phyloP scores from a whole-genome alignment of 2,888 invertebrate species.

The Andrena trimmerana region DNA sequence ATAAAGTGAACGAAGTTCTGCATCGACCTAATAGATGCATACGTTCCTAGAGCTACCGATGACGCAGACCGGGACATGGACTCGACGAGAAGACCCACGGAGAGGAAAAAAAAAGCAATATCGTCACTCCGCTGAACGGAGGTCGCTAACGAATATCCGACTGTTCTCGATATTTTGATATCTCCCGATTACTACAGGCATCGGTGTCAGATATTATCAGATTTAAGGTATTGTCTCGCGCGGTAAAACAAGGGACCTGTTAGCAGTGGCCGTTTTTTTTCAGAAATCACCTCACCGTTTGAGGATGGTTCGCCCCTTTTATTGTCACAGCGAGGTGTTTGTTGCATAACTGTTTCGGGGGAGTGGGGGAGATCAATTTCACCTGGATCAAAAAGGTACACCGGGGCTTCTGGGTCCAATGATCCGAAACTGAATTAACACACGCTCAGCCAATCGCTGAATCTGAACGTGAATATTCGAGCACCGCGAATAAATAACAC shows the following conservation, averaged over 20 bases:
- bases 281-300: not conserved
- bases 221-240: conserved; percentile 24
- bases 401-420: too few relatives aligned
- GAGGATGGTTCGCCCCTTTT: not conserved
- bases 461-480: not conserved
- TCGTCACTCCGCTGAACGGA: conserved; percentile 1
- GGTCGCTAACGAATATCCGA: conserved; percentile 6
- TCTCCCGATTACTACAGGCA: conserved; percentile 24
- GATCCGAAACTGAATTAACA: not conserved
- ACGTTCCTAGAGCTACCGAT: conserved; percentile 12
- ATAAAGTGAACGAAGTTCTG: too few relatives aligned
- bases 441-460: not conserved
- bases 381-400: not conserved
- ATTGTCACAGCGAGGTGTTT: not conserved
- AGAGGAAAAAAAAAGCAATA: conserved; percentile 2
- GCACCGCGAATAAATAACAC: conserved; percentile 14
- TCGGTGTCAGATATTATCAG: conserved; percentile 37
- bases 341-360: not conserved
- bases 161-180: conserved; percentile 30
- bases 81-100: not conserved
- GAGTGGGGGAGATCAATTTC: not conserved
- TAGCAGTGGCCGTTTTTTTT: conserved; percentile 1
- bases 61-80: conserved; percentile 8
- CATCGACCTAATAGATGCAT: not conserved
- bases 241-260: not conserved